Evolutionary conservation across 2,113 vertebrate species (phyloP).

Genomic region (Eurystomus gularis): DNA sequence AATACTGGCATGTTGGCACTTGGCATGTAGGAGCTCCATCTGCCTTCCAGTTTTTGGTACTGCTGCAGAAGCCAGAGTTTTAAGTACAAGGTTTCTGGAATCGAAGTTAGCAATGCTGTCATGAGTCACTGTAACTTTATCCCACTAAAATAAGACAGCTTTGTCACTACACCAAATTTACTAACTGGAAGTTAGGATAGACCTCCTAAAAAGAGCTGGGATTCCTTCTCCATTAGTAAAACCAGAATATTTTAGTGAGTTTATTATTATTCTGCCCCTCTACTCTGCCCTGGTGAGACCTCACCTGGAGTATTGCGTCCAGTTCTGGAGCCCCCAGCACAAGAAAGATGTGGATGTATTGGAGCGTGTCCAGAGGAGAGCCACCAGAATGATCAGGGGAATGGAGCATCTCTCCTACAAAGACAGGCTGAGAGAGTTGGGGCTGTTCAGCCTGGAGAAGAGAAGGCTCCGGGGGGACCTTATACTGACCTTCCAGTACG

Average conservation of each 20-base stretch:
- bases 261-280: too few species aligned
- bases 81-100: not conserved
- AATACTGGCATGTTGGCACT: not conserved
- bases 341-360: too few species aligned
- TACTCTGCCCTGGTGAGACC: too few species aligned
- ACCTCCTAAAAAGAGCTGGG: not conserved
- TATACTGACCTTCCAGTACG: too few species aligned
- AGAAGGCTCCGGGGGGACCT: too few species aligned
- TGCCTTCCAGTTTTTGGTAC: conserved; percentile 34
- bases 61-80: not conserved
- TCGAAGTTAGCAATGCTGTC: not conserved
- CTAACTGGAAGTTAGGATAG: not conserved
- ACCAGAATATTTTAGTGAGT: not conserved
- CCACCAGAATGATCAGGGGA: too few species aligned
- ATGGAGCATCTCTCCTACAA: too few species aligned
- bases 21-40: conserved; percentile 43
- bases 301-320: too few species aligned
- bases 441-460: too few species aligned
- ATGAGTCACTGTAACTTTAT: not conserved
- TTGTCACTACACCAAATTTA: not conserved
- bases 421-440: too few species aligned
- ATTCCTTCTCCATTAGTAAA: not conserved
- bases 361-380: too few species aligned
- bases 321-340: too few species aligned
- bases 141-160: not conserved